Evolutionary conservation across 2,888 invertebrate genomes (phyloP), one percentile per base, ranked within the genome.

Genomic region (Philopedon plagiatum): DNA sequence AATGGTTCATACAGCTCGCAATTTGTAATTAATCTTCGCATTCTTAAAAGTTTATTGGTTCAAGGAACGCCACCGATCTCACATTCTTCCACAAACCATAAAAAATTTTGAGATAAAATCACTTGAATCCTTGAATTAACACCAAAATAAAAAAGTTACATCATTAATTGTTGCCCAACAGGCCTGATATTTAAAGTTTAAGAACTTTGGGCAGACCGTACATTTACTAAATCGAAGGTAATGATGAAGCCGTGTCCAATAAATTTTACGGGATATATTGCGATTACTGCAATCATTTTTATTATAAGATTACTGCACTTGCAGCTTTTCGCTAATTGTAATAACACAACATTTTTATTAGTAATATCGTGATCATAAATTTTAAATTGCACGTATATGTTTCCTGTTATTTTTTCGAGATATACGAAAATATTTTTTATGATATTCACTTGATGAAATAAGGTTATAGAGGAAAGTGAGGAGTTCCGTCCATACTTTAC

Each of bases 141-240:
- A 21, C 54, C 5, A 57, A 0, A 46, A 32, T 64, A 44, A 44
- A 44, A 70, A 70, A 49, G 26, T 54, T 1, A 9, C 13, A 29
- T 51, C 37, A 64, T 63, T 64, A 64, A 70, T 63, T 62, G 58
- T 70, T 70, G 58, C 49, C 64, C 63, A 64, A 70, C 64, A 34
- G 57, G 64, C 34, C 26, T 70, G 70, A 64, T 70, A 70, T 70
- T 70, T 70, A 70, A 70, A 64, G 70, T 64, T 70, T 70, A 70
- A 62, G 64, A 41, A 32, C 46, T 26, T 56, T 46, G 23, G 44
- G 62, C 54, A 44, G 54, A 32, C 34, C 13, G 49, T 56, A 29
- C 56, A 15, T 64, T 64, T 29, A 37, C 44, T 29, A 26, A 41
- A 41, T 54, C 44, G 23, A 15, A 29, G 11, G 39, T 65, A 71